These are phyloP conservation scores for Pseudochromis fuscus DNA, from an alignment of 2,797 vertebrate species.

Conservation along the genomic window DNA sequence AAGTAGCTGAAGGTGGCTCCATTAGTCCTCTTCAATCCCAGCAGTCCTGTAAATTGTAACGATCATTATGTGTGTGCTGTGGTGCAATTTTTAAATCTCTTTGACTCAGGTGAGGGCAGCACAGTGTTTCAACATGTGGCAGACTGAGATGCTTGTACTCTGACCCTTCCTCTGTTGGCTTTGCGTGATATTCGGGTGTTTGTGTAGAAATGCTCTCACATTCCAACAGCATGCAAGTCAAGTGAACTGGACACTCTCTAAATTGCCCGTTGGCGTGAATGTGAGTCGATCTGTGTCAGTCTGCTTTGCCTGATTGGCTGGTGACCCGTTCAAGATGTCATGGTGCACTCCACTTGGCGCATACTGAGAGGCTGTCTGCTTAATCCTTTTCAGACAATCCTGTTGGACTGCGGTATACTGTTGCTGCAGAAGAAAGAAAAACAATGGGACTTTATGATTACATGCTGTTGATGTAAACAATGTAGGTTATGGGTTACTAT, in stretches of 20 bases:
- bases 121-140: background rate
- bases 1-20: background rate
- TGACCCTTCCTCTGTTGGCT: background rate
- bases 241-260: slow-evolving; percentile 19
- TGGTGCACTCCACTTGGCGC: slow-evolving; percentile 3
- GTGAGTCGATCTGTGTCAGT: slow-evolving; percentile 40
- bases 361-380: slow-evolving; percentile 23
- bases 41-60: background rate
- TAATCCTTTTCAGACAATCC: background rate
- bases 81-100: background rate
- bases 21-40: background rate
- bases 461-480: background rate
- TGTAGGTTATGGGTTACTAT: background rate
- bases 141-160: background rate
- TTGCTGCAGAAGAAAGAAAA: background rate
- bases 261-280: slow-evolving; percentile 42
- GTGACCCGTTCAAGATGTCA: slow-evolving; percentile 47
- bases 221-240: slow-evolving; percentile 30
- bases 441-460: background rate
- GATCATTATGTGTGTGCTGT: background rate
- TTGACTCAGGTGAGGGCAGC: background rate
- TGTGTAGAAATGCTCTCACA: background rate
- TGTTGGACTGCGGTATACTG: background rate
- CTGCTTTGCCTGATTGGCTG: slow-evolving; percentile 41
- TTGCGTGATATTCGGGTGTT: slow-evolving; percentile 7